Percentiles rank a stretch among this genome's conserved stretches.
These are phyloP conservation scores for Lontra canadensis DNA, from an alignment of 2,113 vertebrate species.

Conservation along the genomic window DNA sequence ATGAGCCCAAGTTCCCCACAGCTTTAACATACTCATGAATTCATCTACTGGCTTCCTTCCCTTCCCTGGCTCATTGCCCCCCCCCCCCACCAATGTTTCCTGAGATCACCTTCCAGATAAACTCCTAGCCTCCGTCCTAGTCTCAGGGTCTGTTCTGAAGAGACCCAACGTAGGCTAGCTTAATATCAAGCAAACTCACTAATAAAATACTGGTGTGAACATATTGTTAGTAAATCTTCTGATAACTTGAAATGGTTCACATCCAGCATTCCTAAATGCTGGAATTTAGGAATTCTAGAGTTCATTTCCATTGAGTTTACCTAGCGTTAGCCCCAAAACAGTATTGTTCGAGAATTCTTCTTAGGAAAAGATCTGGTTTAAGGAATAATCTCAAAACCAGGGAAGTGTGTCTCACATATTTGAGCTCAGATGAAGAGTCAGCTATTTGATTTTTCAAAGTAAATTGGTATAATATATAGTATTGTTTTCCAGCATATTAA, in stretches of 20 bases:
- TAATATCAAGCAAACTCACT: background rate
- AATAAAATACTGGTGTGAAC: background rate
- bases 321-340: background rate
- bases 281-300: too few species aligned
- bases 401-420: background rate
- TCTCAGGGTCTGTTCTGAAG: background rate
- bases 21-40: background rate
- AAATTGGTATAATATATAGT: background rate
- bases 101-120: background rate
- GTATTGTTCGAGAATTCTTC: background rate
- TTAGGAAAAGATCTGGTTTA: background rate
- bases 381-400: background rate
- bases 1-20: background rate
- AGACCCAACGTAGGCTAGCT: background rate
- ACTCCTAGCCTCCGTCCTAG: background rate
- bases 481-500: background rate
- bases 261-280: background rate
- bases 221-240: background rate
- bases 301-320: background rate
- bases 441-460: slow-evolving; percentile 15
- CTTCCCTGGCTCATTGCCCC: background rate
- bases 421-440: background rate
- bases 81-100: background rate
- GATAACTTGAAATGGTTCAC: background rate
- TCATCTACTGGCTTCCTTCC: background rate